Conservation (phyloP, 1,140 invertebrate genomes). For the Drosophila leontia region DNA sequence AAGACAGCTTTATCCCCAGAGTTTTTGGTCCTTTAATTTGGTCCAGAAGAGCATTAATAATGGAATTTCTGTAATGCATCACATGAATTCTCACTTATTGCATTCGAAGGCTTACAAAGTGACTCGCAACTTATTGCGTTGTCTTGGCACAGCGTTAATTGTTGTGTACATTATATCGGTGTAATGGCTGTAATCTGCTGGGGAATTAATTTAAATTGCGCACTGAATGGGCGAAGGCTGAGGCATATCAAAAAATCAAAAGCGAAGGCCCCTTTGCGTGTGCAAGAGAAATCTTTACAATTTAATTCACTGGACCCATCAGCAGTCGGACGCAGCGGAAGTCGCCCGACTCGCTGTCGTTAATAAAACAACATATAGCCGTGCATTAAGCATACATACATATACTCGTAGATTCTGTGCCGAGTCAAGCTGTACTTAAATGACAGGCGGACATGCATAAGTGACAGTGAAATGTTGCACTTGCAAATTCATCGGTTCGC, state of each 20-base stretch:
- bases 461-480: conserved; percentile 79
- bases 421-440: conserved; percentile 64
- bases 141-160: conserved; percentile 54
- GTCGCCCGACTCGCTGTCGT: conserved; percentile 48
- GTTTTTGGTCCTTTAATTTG: not conserved
- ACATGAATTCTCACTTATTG: conserved; percentile 30
- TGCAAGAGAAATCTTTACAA: conserved; percentile 64
- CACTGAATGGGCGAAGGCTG: conserved; percentile 1
- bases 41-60: not conserved
- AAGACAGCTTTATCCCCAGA: not conserved
- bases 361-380: conserved; percentile 53
- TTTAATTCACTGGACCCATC: conserved; percentile 68
- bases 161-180: conserved; percentile 48
- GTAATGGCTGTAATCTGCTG: conserved; percentile 49
- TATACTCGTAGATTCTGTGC: conserved; percentile 15
- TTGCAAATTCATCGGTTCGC: conserved; percentile 31
- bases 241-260: conserved; percentile 49
- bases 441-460: conserved; percentile 74
- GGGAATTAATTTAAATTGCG: conserved; percentile 53
- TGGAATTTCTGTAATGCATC: conserved; percentile 2
- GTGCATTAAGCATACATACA: conserved; percentile 17
- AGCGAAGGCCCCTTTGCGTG: conserved; percentile 12
- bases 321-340: conserved; percentile 13
- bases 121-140: conserved; percentile 48
- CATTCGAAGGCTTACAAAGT: conserved; percentile 35